Base-by-base conservation (phyloP, 2,888 invertebrate species). In the Odontocolon sp. region DNA sequence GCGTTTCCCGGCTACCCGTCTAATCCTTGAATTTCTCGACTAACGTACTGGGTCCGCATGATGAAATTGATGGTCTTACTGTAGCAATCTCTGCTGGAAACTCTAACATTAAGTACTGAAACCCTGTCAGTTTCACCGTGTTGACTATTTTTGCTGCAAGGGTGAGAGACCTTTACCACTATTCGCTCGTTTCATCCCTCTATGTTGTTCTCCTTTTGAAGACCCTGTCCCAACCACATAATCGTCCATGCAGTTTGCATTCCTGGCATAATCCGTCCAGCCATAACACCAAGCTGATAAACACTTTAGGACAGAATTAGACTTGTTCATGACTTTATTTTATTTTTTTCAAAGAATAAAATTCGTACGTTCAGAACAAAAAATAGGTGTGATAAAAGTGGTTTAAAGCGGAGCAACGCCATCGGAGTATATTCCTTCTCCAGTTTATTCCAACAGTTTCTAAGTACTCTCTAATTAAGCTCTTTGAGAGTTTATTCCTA, bases 21-120 rank as follows among this genome's bases (percentile, higher is more conserved):
- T 84, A 82, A 85, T 85, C 81, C 82, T 75, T 80, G 57, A 83
- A 87, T 82, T 85, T 85, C 84, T 83, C 79, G 64, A 28, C 66
- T 45, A 23, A 57, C 69, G 63, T 74, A 79, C 47, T 50, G 74
- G 57, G 40, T 14, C 52, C 6, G 28, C 28, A n/a, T n/a, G n/a
- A n/a, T n/a, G n/a, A n/a, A n/a, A n/a, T n/a, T n/a, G n/a, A n/a
- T n/a, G n/a, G n/a, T n/a, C n/a, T n/a, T n/a, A n/a, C n/a, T n/a
- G n/a, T n/a, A n/a, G n/a, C n/a, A n/a, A n/a, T n/a, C n/a, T n/a
- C n/a, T n/a, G n/a, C n/a, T n/a, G n/a, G n/a, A n/a, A n/a, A n/a
- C n/a, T n/a, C n/a, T n/a, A n/a, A n/a, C n/a, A n/a, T n/a, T n/a
- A n/a, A n/a, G n/a, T n/a, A n/a, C n/a, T n/a, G 54, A 28, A 36